Evolutionary conservation across 2,113 vertebrate genomes (phyloP), one percentile per base, ranked within the genome.

Genomic region (Carassius auratus): DNA sequence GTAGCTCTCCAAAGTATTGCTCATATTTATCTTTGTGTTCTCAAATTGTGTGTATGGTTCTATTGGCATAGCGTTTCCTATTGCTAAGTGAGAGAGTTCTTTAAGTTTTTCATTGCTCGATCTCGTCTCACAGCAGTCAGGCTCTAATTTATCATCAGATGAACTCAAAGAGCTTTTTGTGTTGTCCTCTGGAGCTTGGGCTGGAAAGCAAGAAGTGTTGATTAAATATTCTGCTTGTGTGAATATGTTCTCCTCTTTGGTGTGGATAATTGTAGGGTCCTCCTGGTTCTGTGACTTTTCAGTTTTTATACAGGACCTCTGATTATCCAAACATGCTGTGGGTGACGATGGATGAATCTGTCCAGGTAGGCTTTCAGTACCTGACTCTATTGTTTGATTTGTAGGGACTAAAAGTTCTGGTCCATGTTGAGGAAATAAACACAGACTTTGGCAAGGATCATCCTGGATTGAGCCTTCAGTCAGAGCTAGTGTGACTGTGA

Each of bases 211-310:
- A 69, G 66, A 69, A 4, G 30, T 36, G 5, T 1, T 71, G 76
- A 8, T 14, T 14, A 13, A 9, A 69, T 36, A 50, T 30, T 45
- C 36, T 17, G 9, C 81, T 19, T 59, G 19, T 13, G 8, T 38
- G 3, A 23, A 45, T 15, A 30, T 36, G 13, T 13, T 21, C 7
- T 76, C 61, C 8, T 42, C 23, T 8, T 66, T 26, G 78, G 7
- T 66, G 38, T 30, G 61, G 61, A 26, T 36, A 33, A 52, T 81
- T 66, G 78, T 19, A 62, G 61, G n/a, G 78, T 64, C 17, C 17
- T 57, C 77, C n/a, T 80, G 77, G 21, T 80, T 80, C 61, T 61
- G 30, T 61, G 74, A 30, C 48, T 17, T 33, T 76, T 76, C 48
- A 6, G 4, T 19, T 55, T 33, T 55, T 15, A 76, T 55, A 76